Percentiles rank a stretch among this genome's conserved stretches.
Conservation (phyloP, 2,113 vertebrate species). For the Melanocharis versteri region DNA sequence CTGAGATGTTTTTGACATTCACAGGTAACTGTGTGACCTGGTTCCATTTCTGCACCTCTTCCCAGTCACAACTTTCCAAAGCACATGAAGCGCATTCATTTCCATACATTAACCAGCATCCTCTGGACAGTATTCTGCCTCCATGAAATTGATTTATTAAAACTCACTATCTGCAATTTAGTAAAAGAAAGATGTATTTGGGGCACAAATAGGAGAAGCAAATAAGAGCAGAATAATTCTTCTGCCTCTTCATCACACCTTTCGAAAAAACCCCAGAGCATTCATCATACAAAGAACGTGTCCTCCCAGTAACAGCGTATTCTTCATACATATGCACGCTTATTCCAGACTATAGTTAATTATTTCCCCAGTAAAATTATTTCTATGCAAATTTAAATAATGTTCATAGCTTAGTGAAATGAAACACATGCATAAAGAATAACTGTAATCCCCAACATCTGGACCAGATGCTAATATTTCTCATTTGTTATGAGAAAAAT, state of each 20-base stretch:
- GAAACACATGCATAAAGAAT: neutral
- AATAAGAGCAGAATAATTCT: neutral
- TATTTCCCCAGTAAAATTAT: neutral
- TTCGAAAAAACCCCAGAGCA: neutral
- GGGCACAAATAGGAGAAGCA: neutral
- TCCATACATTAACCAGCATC: neutral
- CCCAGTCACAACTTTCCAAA: neutral
- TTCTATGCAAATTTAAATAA: neutral
- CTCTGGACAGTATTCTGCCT: neutral
- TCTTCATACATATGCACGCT: neutral
- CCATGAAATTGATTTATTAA: neutral
- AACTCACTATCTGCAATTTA: neutral
- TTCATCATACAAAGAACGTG: neutral
- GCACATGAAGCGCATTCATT: neutral
- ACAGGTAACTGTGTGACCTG: neutral
- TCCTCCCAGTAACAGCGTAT: neutral
- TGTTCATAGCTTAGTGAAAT: neutral
- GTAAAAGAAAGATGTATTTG: neutral
- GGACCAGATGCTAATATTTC: neutral
- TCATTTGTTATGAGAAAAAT: neutral
- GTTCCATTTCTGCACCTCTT: neutral
- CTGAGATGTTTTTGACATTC: neutral
- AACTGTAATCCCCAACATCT: neutral
- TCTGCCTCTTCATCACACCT: neutral
- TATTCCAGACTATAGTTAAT: neutral